phyloP scores from a whole-genome alignment of 1,140 invertebrate species.

The Drosophila mauritiana region DNA sequence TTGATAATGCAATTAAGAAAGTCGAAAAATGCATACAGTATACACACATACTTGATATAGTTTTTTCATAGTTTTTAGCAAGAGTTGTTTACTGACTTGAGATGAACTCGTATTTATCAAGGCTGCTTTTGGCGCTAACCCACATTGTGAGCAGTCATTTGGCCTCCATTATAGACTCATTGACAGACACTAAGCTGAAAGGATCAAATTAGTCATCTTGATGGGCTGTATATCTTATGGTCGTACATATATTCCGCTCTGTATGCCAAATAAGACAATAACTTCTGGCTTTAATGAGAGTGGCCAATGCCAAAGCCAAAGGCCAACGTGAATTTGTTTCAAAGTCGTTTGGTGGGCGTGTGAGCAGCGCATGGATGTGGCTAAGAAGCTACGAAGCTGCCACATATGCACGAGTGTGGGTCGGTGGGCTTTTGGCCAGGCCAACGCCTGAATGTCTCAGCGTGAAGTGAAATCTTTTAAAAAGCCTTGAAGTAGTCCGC shows the following conservation, averaged over 20 bases:
- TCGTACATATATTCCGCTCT: constrained; percentile 15
- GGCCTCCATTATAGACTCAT: constrained; percentile 40
- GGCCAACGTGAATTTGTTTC: constrained; percentile 72
- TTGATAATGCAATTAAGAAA: not conserved
- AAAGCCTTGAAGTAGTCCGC: constrained; percentile 67
- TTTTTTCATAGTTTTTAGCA: too few relatives aligned
- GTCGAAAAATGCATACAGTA: too few relatives aligned
- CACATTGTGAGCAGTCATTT: constrained; percentile 18
- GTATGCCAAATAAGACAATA: constrained; percentile 54
- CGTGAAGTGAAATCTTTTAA: constrained; percentile 52
- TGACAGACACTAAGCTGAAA: constrained; percentile 50
- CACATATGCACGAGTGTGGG: constrained; percentile 10
- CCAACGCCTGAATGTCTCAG: constrained; percentile 63
- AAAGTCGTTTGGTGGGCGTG: constrained; percentile 69
- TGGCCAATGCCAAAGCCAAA: constrained; percentile 69
- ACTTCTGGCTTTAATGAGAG: constrained; percentile 64
- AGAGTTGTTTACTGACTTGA: not conserved
- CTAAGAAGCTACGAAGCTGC: constrained; percentile 3
- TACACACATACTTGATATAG: too few relatives aligned
- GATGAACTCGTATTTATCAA: constrained; percentile 1
- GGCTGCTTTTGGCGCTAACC: not conserved
- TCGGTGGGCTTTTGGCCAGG: constrained; percentile 37
- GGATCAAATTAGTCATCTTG: constrained; percentile 51
- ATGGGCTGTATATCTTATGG: constrained; percentile 33
- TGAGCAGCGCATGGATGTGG: constrained; percentile 21